Evolutionary conservation across 2,113 vertebrate genomes (phyloP).

Genomic region (Macquaria australasica): DNA sequence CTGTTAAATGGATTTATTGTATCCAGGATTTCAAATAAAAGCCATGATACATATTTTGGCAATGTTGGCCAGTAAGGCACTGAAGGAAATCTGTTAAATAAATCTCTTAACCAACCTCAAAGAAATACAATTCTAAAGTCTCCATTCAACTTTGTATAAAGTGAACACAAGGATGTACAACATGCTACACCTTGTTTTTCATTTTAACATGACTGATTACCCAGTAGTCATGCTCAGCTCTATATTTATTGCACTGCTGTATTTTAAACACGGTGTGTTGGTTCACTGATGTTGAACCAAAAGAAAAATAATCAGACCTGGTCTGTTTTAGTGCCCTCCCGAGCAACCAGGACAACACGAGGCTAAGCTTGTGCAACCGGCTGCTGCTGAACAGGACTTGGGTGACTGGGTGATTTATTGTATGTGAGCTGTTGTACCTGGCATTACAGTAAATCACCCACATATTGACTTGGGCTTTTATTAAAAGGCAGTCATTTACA

Average conservation of each 20-base stretch:
- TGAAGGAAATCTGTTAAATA: not conserved
- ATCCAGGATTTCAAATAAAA: slow-evolving; percentile 14
- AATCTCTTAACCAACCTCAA: not conserved
- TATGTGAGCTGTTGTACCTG: slow-evolving; percentile 25
- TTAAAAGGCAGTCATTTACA: not conserved
- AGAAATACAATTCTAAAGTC: not conserved
- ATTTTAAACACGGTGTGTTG: slow-evolving; percentile 45
- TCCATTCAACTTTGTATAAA: not conserved
- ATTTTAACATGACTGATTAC: slow-evolving; percentile 34
- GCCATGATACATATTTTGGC: slow-evolving; percentile 9
- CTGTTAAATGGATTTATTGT: slow-evolving; percentile 1
- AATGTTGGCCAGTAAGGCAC: too few species aligned
- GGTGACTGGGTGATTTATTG: slow-evolving; percentile 45
- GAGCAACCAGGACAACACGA: slow-evolving; percentile 62
- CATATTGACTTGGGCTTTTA: slow-evolving; percentile 19
- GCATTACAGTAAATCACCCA: slow-evolving; percentile 35
- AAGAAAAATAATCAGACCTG: slow-evolving; percentile 57
- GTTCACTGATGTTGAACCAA: slow-evolving; percentile 61
- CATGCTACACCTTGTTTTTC: not conserved
- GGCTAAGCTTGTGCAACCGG: slow-evolving; percentile 24
- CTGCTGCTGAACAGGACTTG: slow-evolving; percentile 32
- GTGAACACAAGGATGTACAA: not conserved
- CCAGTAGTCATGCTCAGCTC: not conserved
- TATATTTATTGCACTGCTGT: slow-evolving; percentile 35
- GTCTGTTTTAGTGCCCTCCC: slow-evolving; percentile 65